phyloP scores from a whole-genome alignment of 2,888 invertebrate species.

The Idaea aversata region DNA sequence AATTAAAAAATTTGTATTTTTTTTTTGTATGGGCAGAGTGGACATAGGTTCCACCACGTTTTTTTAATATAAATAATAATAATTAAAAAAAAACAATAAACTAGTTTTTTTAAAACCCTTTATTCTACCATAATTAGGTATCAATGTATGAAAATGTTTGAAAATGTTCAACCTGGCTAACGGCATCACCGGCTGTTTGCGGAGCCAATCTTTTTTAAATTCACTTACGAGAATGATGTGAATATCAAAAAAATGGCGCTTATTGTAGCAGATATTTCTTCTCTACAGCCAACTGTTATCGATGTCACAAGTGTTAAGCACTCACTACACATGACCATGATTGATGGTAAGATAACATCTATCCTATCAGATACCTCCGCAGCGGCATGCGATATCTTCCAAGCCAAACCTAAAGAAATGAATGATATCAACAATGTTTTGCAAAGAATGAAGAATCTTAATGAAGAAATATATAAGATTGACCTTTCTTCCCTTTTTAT shows the following conservation, averaged over 20 bases:
- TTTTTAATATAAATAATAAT: slow-evolving; percentile 3
- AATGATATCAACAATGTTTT: not conserved
- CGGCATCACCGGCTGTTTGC: too few species aligned
- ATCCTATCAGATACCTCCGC: not conserved
- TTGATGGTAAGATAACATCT: not conserved
- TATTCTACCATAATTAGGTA: slow-evolving; percentile 4
- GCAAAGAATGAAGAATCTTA: not conserved
- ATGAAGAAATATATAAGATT: not conserved
- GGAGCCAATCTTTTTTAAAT: not conserved
- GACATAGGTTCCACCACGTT: slow-evolving; percentile 1
- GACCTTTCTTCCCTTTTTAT: slow-evolving; percentile 8
- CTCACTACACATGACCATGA: not conserved
- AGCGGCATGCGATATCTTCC: not conserved
- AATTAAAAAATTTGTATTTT: not conserved
- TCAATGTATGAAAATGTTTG: not conserved
- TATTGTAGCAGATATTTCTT: not conserved
- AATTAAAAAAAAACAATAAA: slow-evolving; percentile 1
- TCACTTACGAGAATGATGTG: not conserved
- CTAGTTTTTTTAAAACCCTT: slow-evolving; percentile 5
- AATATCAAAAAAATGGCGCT: slow-evolving; percentile 5
- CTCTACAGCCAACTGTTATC: not conserved
- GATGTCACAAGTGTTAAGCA: slow-evolving; percentile 4
- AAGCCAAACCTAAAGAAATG: not conserved
- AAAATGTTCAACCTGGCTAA: not conserved
- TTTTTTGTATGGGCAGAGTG: slow-evolving; percentile 1